These are phyloP conservation scores for Dunckerocampus dactyliophorus DNA, from an alignment of 2,113 vertebrate species.

Conservation along the genomic window DNA sequence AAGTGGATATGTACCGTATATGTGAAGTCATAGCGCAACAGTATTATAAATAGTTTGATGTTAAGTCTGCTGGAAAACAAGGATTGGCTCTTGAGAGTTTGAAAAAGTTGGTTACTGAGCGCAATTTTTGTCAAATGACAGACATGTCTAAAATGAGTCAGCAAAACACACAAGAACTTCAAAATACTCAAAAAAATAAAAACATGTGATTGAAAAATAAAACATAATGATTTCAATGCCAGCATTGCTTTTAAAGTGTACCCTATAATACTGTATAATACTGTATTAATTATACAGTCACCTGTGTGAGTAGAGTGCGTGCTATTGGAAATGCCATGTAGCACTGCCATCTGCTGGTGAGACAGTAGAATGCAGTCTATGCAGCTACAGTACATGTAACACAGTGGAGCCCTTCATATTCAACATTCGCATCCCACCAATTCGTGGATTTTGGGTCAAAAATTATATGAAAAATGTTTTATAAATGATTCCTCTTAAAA, in stretches of 20 bases:
- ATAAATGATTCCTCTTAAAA: too few relatives aligned
- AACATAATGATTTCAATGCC: not conserved
- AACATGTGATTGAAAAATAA: too few relatives aligned
- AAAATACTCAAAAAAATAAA: not conserved
- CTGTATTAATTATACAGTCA: too few relatives aligned
- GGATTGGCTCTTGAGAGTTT: too few relatives aligned
- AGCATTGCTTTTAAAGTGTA: not conserved
- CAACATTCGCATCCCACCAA: too few relatives aligned
- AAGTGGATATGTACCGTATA: conserved; percentile 3
- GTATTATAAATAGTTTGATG: conserved; percentile 42
- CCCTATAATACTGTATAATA: too few relatives aligned
- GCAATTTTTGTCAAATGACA: not conserved
- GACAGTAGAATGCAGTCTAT: not conserved
- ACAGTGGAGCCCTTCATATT: too few relatives aligned
- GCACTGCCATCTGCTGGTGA: conserved; percentile 45
- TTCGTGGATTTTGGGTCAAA: too few relatives aligned
- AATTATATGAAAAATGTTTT: too few relatives aligned
- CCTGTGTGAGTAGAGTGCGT: not conserved
- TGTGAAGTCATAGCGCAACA: conserved; percentile 38
- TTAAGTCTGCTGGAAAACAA: conserved; percentile 38
- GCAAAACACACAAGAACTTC: not conserved
- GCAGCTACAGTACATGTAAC: too few relatives aligned
- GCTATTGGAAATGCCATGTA: conserved; percentile 8
- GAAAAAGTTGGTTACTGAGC: too few relatives aligned
- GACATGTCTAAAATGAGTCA: not conserved